A percentile compares a stretch with the other conserved stretches of the same genome.
Conservation (phyloP, 2,797 vertebrate genomes). For the Thaleichthys pacificus region DNA sequence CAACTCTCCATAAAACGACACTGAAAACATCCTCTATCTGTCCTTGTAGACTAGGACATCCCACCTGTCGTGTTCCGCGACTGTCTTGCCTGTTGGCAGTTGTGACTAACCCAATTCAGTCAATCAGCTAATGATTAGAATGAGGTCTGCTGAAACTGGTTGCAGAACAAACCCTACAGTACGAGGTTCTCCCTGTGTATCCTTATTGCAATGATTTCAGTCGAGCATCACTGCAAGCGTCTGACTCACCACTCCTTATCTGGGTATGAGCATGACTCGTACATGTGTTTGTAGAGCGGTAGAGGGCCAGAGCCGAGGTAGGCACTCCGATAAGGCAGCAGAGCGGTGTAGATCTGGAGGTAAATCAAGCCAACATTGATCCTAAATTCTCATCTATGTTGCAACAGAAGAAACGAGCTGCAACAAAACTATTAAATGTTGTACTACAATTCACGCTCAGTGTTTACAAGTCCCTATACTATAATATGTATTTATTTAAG, state of each 20-base stretch:
- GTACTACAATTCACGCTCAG: not conserved
- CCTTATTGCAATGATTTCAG: too few relatives aligned
- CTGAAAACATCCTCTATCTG: too few relatives aligned
- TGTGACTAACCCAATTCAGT: too few relatives aligned
- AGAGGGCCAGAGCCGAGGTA: constrained; percentile 30
- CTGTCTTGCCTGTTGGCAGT: too few relatives aligned
- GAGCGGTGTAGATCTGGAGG: constrained; percentile 50
- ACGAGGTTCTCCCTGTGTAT: too few relatives aligned
- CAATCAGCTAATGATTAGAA: too few relatives aligned
- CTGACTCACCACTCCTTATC: constrained; percentile 77
- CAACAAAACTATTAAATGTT: not conserved
- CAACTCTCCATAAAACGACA: not conserved
- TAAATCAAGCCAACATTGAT: not conserved
- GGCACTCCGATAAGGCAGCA: constrained; percentile 45
- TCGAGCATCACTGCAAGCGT: too few relatives aligned
- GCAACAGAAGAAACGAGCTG: not conserved
- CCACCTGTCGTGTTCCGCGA: too few relatives aligned
- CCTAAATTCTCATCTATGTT: not conserved
- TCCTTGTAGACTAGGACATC: too few relatives aligned
- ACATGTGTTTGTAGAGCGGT: constrained; percentile 61
- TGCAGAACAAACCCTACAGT: too few relatives aligned
- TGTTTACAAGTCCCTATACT: not conserved
- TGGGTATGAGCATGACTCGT: constrained; percentile 64
- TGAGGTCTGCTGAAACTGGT: too few relatives aligned
- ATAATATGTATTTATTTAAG: not conserved